Base-by-base conservation (phyloP, 2,888 invertebrate genomes). In the Cryptocephalus moraei region DNA sequence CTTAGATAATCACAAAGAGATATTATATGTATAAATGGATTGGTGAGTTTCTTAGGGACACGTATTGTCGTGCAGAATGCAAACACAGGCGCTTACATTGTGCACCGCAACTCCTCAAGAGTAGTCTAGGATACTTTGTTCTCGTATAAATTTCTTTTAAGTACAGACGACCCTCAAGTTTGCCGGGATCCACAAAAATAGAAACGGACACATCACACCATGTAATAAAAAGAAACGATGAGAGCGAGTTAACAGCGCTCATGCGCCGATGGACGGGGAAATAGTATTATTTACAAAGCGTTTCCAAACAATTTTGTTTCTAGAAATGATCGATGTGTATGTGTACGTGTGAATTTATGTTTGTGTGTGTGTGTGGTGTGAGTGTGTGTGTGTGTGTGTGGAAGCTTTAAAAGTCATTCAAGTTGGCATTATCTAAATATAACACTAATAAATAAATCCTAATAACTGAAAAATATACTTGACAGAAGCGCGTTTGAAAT, bases 351-450 rank as follows among this genome's bases (percentile, higher is more conserved):
- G 22, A 22, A 6, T 22, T 22, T 22, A 22, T 22, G 22, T 22
- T 42, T 34, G 41, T 34, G 43, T 43, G 22, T 22, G 22, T 22
- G 22, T n/a, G n/a, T n/a, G n/a, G 22, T 22, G 22, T 22, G 22
- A 22, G 22, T 22, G 2, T 22, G 6, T 22, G 22, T 22, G 39
- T 34, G 41, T 34, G 43, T 43, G 22, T 22, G 22, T 22, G 22
- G 22, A 22, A 22, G 22, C 22, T 22, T 22, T 22, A 22, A 22
- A 22, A 22, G 22, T 22, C 22, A 22, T 51, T 51, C 58, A 59
- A 59, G 58, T 60, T 60, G 60, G 60, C 60, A 59, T 52, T 52
- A 60, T 59, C 60, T 60, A 60, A 60, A 60, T 60, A 60, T 58
- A 56, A 48, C 53, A 46, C 39, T 22, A 22, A 22, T 22, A 22